phyloP scores from a whole-genome alignment of 2,797 vertebrate genomes.

The Loriculus beryllinus region DNA sequence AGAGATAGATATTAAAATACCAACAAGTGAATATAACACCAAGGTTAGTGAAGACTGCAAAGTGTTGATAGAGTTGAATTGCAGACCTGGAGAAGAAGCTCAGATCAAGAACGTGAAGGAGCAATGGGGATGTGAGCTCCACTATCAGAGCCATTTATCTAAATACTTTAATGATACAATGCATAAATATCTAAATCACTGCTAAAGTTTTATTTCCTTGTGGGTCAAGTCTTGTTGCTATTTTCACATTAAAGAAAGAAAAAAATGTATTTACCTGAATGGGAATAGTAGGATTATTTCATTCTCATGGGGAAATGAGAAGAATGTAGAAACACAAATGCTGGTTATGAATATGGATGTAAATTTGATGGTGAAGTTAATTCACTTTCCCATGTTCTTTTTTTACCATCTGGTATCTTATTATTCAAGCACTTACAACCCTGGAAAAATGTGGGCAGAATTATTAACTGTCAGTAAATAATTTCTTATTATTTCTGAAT shows the following conservation, averaged over 20 bases:
- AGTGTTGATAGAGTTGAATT: neutral
- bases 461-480: neutral
- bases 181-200: neutral
- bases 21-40: neutral
- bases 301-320: conserved; percentile 44
- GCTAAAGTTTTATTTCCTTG: neutral
- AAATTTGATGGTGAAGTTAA: conserved; percentile 40
- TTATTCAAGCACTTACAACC: neutral
- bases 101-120: neutral
- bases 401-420: neutral
- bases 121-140: neutral
- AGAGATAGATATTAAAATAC: neutral
- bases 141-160: neutral
- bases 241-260: neutral
- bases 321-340: conserved; percentile 7
- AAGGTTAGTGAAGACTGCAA: neutral
- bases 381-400: conserved; percentile 29
- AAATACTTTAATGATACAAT: neutral
- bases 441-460: neutral
- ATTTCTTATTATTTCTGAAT: neutral
- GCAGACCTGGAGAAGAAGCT: neutral
- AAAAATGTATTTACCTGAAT: neutral
- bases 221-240: neutral
- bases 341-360: conserved; percentile 33
- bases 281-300: conserved; percentile 14